Conservation (phyloP, 2,113 vertebrate species). For the Toxotes chatareus region DNA sequence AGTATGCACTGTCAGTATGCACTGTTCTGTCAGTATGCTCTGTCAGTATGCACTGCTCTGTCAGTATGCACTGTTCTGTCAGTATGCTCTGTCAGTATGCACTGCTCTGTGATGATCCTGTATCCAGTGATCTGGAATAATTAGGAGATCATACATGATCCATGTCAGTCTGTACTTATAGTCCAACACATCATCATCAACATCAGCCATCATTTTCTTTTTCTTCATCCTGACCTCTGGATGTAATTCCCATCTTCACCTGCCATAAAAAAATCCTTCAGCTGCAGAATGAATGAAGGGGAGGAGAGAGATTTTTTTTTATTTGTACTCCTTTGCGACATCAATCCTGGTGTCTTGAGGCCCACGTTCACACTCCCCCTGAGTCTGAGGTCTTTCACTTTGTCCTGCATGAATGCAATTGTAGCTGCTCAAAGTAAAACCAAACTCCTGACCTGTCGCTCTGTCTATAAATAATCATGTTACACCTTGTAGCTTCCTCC, state of each 20-base stretch:
- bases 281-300: neutral
- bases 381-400: neutral
- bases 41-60: too few relatives aligned
- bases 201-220: too few relatives aligned
- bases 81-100: too few relatives aligned
- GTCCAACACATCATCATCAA: too few relatives aligned
- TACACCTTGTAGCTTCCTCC: neutral
- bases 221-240: too few relatives aligned
- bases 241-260: neutral
- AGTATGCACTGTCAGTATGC: too few relatives aligned
- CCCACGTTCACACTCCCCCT: neutral
- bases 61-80: too few relatives aligned
- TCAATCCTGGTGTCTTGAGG: too few relatives aligned
- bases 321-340: neutral
- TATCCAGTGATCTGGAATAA: neutral
- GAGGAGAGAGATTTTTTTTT: neutral
- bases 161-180: neutral
- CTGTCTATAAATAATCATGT: slow-evolving; percentile 3
- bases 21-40: too few relatives aligned
- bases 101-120: too few relatives aligned
- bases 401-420: neutral
- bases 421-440: neutral
- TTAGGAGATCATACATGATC: neutral
- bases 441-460: neutral
- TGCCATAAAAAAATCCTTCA: neutral